Percentiles rank a stretch among this genome's conserved stretches.
phyloP scores from a whole-genome alignment of 2,797 vertebrate genomes.

The Acanthurus tractus region DNA sequence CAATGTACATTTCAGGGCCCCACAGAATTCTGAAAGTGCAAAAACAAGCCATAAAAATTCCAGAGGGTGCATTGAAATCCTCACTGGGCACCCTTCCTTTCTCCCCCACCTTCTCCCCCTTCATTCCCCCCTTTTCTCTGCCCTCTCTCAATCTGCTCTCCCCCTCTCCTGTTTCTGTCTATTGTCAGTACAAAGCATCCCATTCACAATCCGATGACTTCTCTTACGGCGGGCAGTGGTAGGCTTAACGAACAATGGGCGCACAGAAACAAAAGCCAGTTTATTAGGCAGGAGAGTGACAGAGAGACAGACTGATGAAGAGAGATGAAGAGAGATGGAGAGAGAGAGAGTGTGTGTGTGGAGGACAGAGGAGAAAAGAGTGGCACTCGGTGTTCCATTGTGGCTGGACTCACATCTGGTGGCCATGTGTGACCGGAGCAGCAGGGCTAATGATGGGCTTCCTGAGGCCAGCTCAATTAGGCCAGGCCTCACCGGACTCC shows the following conservation, averaged over 20 bases:
- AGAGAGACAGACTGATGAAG: slow-evolving; percentile 47
- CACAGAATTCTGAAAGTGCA: slow-evolving; percentile 75
- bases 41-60: slow-evolving; percentile 89
- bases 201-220: slow-evolving; percentile 89
- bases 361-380: slow-evolving; percentile 57
- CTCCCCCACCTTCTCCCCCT: slow-evolving; percentile 27
- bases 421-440: slow-evolving; percentile 93
- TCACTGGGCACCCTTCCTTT: slow-evolving; percentile 52
- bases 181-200: slow-evolving; percentile 89
- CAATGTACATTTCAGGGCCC: slow-evolving; percentile 51
- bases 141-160: slow-evolving; percentile 46
- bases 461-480: slow-evolving; percentile 95
- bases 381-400: slow-evolving; percentile 85
- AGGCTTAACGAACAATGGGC: slow-evolving; percentile 89
- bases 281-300: slow-evolving; percentile 89
- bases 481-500: slow-evolving; percentile 85
- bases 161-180: slow-evolving; percentile 74
- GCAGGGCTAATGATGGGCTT: slow-evolving; percentile 95
- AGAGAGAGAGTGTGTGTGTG: slow-evolving; percentile 34
- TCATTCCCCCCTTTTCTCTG: slow-evolving; percentile 43
- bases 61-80: slow-evolving; percentile 83
- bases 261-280: slow-evolving; percentile 92
- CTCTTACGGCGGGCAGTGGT: slow-evolving; percentile 85
- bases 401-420: slow-evolving; percentile 94
- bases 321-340: slow-evolving; percentile 36